Percentiles rank a stretch among this genome's conserved stretches.
Evolutionary conservation across 2,113 vertebrate genomes (phyloP).

Genomic region (Nycticryphes semicollaris): DNA sequence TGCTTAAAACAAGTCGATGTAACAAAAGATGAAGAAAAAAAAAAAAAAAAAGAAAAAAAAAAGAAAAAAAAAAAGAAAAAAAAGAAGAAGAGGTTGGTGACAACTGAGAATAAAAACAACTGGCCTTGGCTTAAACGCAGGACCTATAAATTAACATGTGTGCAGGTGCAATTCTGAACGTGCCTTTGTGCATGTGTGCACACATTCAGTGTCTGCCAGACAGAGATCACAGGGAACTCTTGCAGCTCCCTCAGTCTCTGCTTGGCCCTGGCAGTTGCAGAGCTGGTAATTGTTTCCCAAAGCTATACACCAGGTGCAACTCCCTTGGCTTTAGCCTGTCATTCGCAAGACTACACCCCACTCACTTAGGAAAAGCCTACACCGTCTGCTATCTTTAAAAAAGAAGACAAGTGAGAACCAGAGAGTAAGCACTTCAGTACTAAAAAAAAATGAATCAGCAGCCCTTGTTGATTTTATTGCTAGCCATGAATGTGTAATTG

Average conservation of each 20-base stretch:
- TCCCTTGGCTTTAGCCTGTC: not conserved
- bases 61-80: not conserved
- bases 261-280: not conserved
- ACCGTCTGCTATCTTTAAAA: not conserved
- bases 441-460: not conserved
- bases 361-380: not conserved
- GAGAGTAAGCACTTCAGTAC: not conserved
- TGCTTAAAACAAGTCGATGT: not conserved
- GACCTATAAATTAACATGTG: not conserved
- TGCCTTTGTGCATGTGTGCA: not conserved
- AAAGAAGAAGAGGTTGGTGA: not conserved
- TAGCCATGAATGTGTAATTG: not conserved
- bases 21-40: not conserved
- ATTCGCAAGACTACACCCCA: not conserved
- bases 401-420: not conserved
- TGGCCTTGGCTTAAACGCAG: not conserved
- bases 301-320: slow-evolving; percentile 4
- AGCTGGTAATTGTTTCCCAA: not conserved
- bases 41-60: not conserved
- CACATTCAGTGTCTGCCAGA: not conserved
- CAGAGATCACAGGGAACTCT: not conserved
- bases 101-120: not conserved
- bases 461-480: not conserved
- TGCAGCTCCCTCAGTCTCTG: not conserved
- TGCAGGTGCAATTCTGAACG: slow-evolving; percentile 11